Evolutionary conservation across 2,888 invertebrate species (phyloP), one percentile per base, ranked within the genome.

Genomic region (Drosophila nigricruria): DNA sequence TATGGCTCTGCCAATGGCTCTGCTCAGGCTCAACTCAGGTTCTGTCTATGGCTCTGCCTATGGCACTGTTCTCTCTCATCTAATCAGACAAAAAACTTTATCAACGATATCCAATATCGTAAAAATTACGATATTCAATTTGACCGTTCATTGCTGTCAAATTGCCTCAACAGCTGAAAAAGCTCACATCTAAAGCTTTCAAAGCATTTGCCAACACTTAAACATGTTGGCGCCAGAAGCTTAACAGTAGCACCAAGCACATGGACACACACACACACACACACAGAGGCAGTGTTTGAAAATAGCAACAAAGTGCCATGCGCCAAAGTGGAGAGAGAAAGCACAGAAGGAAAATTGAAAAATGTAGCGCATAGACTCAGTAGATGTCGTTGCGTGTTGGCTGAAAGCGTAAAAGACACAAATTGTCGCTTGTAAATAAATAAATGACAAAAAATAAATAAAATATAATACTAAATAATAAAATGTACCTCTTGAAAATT

Each of bases 311-410:
- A 64, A 52, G 42, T 67, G 64, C 47, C 66, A 77, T 81, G 81
- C 81, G 85, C 73, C 67, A 73, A 77, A 72, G 42, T 63, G 43
- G 38, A 50, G 64, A 73, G 70, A 73, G 70, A 68, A 77, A 53
- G 20, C 49, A 49, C 70, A 45, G 20, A 67, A 58, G 70, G 70
- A 75, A 79, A 84, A 73, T 68, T 53, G 79, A 72, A 87, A 83
- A 77, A 70, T 77, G 64, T 68, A 61, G 68, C 79, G 71, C 82
- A 82, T 66, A 60, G 79, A 59, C 70, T 71, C 79, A 83, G 86
- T 86, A 67, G 82, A 69, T 64, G 79, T 86, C 79, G 83, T 86
- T 86, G 82, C 87, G 87, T 83, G 86, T 82, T 78, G 77, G 83
- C 81, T 76, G 78, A 72, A 34, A 71, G 69, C 68, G 59, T 74